phyloP scores from a whole-genome alignment of 2,797 vertebrate species.

The Aselliscus stoliczkanus region DNA sequence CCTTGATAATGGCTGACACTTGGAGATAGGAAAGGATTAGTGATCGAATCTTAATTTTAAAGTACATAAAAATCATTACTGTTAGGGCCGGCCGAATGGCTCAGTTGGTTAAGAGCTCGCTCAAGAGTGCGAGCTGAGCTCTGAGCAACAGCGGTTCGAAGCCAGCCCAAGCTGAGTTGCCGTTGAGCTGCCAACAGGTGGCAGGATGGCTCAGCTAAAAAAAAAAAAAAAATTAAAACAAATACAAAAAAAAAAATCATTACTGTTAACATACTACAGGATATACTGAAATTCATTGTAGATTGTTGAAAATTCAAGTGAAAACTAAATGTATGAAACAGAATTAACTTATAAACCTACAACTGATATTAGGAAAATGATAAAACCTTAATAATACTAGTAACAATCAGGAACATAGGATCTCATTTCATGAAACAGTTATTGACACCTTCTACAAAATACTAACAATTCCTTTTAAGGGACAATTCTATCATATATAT shows the following conservation, averaged over 20 bases:
- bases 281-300: slow-evolving; percentile 34
- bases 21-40: background rate
- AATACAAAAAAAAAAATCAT: too few relatives aligned
- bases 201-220: too few relatives aligned
- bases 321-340: slow-evolving; percentile 2
- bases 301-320: slow-evolving; percentile 5
- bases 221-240: too few relatives aligned
- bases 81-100: too few relatives aligned
- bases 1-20: background rate
- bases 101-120: too few relatives aligned
- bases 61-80: slow-evolving; percentile 18
- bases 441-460: background rate
- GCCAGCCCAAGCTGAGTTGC: too few relatives aligned
- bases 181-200: too few relatives aligned
- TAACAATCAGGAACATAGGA: background rate
- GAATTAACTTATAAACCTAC: background rate
- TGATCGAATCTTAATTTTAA: background rate
- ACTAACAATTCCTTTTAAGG: background rate
- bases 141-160: too few relatives aligned
- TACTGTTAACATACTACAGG: slow-evolving; percentile 41
- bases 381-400: background rate
- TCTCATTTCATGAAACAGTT: background rate
- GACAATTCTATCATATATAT: background rate
- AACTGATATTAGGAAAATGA: background rate
- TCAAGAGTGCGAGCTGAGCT: too few relatives aligned